Evolutionary conservation across 1,140 invertebrate species (phyloP), one percentile per base, ranked within the genome.

Genomic region (Zaprionus gabonicus): DNA sequence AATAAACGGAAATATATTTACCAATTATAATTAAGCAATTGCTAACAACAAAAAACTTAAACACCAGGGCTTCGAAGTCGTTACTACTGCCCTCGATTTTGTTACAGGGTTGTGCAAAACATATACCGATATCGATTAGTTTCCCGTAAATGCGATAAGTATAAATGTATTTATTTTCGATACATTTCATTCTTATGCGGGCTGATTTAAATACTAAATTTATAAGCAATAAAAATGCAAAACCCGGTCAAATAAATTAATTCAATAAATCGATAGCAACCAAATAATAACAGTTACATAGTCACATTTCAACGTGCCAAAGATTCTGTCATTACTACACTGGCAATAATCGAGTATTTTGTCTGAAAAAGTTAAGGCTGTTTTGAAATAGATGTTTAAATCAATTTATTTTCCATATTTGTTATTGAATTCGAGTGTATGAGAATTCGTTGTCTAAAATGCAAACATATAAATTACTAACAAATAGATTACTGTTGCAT

Each of bases 11-110:
- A 51, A 51, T 51, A 46, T 55, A 77, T 72, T 83, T 83, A 83
- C 81, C 81, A 84, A 80, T 73, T 80, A 51, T 84, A 80, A 77
- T 83, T 80, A 84, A 80, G 75, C 77, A 82, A 74, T 78, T 80
- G 71, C 78, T 80, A 82, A 82, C 62, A 82, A 82, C 81, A 82
- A 82, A 65, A 62, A 74, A 71, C 59, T 75, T 71, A 57, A 71
- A 71, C 27, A 65, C 80, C 81, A 84, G 81, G 76, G 81, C 81
- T 83, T 28, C 56, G 31, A 23, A 49, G 23, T 74, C 51, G 66
- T 51, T 70, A n/a, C n/a, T 74, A 70, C 66, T 71, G 67, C 67
- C 67, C 59, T 58, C 31, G 53, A n/a, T 34, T 58, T n/a, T 38
- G 31, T 71, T 5, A 28, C 58, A 49, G 66, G 49, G 28, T 17